These are phyloP conservation scores for Pogonognathellus flavescens DNA, from an alignment of 1,140 invertebrate genomes.

Conservation along the genomic window DNA sequence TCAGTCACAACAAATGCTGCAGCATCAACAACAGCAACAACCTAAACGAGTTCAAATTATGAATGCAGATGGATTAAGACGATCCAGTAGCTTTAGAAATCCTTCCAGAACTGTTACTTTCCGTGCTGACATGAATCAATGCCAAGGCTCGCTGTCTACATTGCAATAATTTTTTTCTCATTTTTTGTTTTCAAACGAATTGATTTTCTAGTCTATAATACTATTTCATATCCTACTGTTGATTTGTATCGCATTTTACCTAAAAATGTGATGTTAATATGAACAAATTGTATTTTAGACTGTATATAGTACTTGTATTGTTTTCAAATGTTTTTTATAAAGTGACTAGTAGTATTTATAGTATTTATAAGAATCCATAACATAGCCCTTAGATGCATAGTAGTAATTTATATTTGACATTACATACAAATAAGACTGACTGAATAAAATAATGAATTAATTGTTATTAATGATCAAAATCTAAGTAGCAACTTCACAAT, in stretches of 20 bases:
- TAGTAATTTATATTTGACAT: too few relatives aligned
- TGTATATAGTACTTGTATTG: slow-evolving; percentile 3
- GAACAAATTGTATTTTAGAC: slow-evolving; percentile 7
- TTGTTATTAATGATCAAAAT: slow-evolving; percentile 1
- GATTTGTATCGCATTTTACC: neutral
- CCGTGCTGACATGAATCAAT: slow-evolving; percentile 27
- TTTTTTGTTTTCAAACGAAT: neutral
- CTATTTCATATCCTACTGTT: neutral
- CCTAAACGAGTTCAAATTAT: slow-evolving; percentile 13
- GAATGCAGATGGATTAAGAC: slow-evolving; percentile 22
- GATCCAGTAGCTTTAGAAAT: slow-evolving; percentile 44
- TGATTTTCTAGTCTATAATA: slow-evolving; percentile 36
- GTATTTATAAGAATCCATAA: too few relatives aligned
- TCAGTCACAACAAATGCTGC: neutral
- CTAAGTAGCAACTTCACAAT: too few relatives aligned
- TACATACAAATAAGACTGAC: slow-evolving; percentile 24
- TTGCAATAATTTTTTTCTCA: neutral
- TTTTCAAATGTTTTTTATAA: too few relatives aligned
- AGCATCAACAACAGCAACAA: neutral
- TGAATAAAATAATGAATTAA: slow-evolving; percentile 41
- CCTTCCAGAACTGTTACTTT: slow-evolving; percentile 44
- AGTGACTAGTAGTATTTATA: too few relatives aligned
- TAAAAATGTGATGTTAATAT: neutral
- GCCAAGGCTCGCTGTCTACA: slow-evolving; percentile 38
- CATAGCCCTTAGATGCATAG: too few relatives aligned